A percentile compares a stretch with the other conserved stretches of the same genome.
Evolutionary conservation across 2,113 vertebrate species (phyloP).

Genomic region (Callopanchax toddi): DNA sequence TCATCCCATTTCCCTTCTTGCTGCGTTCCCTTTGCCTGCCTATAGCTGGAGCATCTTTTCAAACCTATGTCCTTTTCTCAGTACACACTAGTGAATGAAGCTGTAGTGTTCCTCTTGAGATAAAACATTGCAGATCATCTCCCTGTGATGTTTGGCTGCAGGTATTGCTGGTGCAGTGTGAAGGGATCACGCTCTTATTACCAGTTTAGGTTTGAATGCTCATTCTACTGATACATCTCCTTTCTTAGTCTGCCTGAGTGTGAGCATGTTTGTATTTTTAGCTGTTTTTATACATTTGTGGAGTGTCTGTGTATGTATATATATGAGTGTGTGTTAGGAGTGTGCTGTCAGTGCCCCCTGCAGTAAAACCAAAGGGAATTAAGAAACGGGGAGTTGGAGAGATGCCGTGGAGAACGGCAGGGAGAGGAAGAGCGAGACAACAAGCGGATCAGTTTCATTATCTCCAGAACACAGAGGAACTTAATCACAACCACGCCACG

Average conservation of each 20-base stretch:
- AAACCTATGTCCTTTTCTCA: background rate
- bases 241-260: background rate
- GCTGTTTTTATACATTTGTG: background rate
- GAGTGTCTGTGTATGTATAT: constrained; percentile 15
- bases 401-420: constrained; percentile 40
- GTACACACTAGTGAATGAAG: background rate
- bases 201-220: background rate
- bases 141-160: background rate
- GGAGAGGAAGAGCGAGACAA: constrained; percentile 38
- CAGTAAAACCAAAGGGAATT: constrained; percentile 74
- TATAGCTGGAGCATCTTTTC: background rate
- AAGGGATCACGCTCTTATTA: background rate
- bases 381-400: constrained; percentile 25
- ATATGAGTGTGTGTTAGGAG: constrained; percentile 46
- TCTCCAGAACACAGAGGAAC: constrained; percentile 63
- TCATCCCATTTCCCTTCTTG: background rate
- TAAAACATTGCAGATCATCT: background rate
- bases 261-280: constrained; percentile 4
- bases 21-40: background rate
- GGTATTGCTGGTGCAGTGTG: background rate
- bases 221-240: background rate
- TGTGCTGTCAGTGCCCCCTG: constrained; percentile 80
- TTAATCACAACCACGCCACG: constrained; percentile 54
- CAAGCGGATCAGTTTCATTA: constrained; percentile 68
- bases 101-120: background rate